These are phyloP conservation scores for Phaenicophaeus curvirostris DNA, from an alignment of 2,797 vertebrate species.

Conservation along the genomic window DNA sequence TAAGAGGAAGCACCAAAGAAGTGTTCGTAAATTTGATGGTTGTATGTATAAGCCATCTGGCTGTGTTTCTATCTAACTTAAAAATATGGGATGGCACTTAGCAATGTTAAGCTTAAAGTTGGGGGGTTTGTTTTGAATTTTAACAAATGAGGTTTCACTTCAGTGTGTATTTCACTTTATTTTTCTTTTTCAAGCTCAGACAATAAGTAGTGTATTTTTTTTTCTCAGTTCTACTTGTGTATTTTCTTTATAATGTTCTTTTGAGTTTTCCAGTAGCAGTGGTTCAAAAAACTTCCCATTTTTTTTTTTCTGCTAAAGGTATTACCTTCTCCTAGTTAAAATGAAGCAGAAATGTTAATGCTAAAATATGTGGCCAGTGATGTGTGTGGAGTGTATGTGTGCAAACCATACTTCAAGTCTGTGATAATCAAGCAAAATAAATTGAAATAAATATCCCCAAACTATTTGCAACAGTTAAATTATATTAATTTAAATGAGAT, in stretches of 20 bases:
- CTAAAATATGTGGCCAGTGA: not conserved
- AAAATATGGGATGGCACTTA: not conserved
- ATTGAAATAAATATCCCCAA: constrained; percentile 41
- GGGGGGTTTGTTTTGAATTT: not conserved
- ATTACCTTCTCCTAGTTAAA: not conserved
- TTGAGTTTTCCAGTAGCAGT: not conserved
- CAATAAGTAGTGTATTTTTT: not conserved
- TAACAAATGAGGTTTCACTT: not conserved
- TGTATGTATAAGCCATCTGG: not conserved
- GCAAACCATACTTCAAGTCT: constrained; percentile 14
- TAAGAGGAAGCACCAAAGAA: not conserved
- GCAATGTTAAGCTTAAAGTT: not conserved
- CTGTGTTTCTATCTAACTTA: not conserved
- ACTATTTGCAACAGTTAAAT: constrained; percentile 39
- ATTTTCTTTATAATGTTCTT: not conserved
- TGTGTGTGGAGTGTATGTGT: not conserved
- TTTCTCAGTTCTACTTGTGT: not conserved
- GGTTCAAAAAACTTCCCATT: not conserved
- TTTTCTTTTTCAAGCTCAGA: not conserved
- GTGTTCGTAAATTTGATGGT: not conserved
- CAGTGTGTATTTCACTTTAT: not conserved
- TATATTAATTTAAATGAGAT: constrained; percentile 54
- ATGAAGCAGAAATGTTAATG: not conserved
- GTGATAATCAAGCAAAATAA: constrained; percentile 39
- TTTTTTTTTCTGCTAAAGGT: not conserved